These are phyloP conservation scores for Paramacrobiotus metropolitanus DNA, from an alignment of 1,140 invertebrate species.

Conservation along the genomic window DNA sequence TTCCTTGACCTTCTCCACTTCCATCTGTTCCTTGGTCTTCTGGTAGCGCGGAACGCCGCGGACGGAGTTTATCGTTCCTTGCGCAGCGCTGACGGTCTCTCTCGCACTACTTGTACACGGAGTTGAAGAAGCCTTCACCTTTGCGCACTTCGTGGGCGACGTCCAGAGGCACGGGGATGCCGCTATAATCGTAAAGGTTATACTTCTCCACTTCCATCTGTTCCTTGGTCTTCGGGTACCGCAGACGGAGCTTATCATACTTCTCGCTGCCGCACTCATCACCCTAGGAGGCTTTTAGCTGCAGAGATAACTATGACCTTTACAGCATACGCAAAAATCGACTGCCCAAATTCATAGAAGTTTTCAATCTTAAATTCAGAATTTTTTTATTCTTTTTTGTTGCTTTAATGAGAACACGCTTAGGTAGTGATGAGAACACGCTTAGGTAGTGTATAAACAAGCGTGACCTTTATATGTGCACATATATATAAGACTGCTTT, in stretches of 20 bases:
- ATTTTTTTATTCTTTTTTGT: too few species aligned
- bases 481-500: too few species aligned
- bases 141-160: neutral
- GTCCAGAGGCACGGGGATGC: neutral
- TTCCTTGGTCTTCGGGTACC: neutral
- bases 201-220: neutral
- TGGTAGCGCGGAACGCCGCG: neutral
- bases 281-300: neutral
- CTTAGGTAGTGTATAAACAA: too few species aligned
- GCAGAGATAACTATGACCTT: too few species aligned
- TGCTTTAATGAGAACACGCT: too few species aligned
- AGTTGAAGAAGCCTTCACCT: neutral
- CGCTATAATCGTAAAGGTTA: neutral
- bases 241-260: neutral
- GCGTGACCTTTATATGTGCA: too few species aligned
- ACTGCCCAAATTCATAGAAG: too few species aligned
- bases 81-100: neutral
- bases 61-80: neutral
- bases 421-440: too few species aligned
- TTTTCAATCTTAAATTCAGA: too few species aligned
- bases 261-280: neutral
- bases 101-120: neutral
- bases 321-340: too few species aligned
- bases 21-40: neutral
- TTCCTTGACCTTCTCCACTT: conserved; percentile 2